Evolutionary conservation across 2,113 vertebrate genomes (phyloP), one percentile per base, ranked within the genome.

Genomic region (Cyanoderma ruficeps): DNA sequence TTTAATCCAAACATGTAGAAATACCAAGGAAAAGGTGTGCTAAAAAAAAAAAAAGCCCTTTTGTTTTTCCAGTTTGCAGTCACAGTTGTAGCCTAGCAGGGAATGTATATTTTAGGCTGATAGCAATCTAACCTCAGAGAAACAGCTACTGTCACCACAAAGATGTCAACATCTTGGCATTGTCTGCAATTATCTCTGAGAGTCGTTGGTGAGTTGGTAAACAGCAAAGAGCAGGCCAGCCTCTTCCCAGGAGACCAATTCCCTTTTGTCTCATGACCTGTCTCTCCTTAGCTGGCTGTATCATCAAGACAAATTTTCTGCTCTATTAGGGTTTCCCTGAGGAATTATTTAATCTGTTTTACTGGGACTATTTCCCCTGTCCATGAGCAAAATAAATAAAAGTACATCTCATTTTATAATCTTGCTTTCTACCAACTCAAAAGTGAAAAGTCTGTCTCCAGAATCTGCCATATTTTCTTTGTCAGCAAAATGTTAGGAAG

Each of bases 41-140:
- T 63, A 3, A 44, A 59, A 17, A 24, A 69, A 37, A 39, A 19
- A n/a, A 19, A 59, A 35, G 3, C 46, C 22, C 0, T 0, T 31
- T 18, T 19, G 5, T 70, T 84, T 61, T 63, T 50, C 44, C 55
- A 24, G 16, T 49, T 61, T 74, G 80, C 57, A 76, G 42, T 33
- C 12, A 6, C 3, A 2, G 18, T 11, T 24, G 33, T 39, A 80
- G 63, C 4, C 6, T 21, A 14, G 27, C 44, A 52, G 71, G 42
- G 27, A 77, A 90, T 13, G 23, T 37, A 13, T 67, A 44, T 2
- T 71, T 75, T 14, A 69, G 37, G 55, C 33, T 59, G 75, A 59
- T 18, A 70, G 47, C 11, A 64, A 61, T 44, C 28, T 41, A 74
- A 77, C 59, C 55, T 72, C 87, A 72, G 39, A 55, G 71, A 71